Evolutionary conservation across 1,140 invertebrate species (phyloP).

Genomic region (Lasioglossum albipes): DNA sequence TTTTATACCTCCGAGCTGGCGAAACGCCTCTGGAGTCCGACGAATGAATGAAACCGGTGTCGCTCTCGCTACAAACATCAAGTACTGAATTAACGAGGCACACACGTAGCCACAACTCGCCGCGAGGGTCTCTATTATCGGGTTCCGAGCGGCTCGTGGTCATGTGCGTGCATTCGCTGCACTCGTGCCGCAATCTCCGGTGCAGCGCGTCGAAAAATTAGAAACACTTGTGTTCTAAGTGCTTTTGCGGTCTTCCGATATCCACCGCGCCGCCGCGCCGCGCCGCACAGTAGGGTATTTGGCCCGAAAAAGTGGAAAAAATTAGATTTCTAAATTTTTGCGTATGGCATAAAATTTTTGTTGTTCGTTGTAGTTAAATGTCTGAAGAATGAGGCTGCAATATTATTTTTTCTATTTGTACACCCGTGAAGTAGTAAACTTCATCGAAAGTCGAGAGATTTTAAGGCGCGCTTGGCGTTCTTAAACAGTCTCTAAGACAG

Average conservation of each 20-base stretch:
- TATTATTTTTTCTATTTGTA: no score
- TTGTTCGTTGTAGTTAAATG: no score
- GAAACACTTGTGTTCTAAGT: neutral
- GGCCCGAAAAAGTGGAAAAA: no score
- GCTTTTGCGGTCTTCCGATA: neutral
- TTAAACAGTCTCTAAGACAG: no score
- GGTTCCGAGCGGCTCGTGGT: slow-evolving; percentile 14
- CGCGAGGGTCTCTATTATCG: slow-evolving; percentile 63
- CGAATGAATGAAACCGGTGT: slow-evolving; percentile 59
- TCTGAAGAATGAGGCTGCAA: no score
- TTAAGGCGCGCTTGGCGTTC: no score
- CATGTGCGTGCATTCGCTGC: neutral
- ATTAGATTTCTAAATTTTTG: no score
- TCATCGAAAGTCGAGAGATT: no score
- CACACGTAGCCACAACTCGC: slow-evolving; percentile 51
- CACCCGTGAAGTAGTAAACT: no score
- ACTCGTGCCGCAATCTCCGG: slow-evolving; percentile 14
- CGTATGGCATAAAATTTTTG: no score
- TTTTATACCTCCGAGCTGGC: neutral
- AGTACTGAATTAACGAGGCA: slow-evolving; percentile 64
- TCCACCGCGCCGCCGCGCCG: no score
- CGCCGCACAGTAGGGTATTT: no score
- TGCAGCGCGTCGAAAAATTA: slow-evolving; percentile 23
- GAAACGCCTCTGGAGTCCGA: slow-evolving; percentile 42
- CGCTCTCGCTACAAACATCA: slow-evolving; percentile 44